Evolutionary conservation across 2,888 invertebrate genomes (phyloP).

Genomic region (Entomobrya multifasciata): DNA sequence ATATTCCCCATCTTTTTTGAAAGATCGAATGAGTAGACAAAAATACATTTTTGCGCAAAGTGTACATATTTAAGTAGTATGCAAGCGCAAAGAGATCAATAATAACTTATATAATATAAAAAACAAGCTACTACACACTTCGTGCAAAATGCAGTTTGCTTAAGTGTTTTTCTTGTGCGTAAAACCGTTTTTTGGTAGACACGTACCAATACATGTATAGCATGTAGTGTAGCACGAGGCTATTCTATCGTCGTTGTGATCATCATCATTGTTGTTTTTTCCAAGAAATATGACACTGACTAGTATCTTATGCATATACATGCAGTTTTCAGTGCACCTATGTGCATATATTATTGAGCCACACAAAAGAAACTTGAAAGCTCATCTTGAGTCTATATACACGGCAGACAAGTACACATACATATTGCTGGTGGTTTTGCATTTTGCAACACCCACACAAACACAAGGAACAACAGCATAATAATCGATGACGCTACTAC

Average conservation of each 20-base stretch:
- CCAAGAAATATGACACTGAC: background rate
- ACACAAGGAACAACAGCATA: slow-evolving; percentile 20
- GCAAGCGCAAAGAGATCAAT: too few relatives aligned
- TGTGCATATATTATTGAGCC: background rate
- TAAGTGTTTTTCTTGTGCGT: slow-evolving; percentile 4
- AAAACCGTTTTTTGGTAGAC: background rate
- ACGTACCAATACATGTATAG: background rate
- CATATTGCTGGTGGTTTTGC: background rate
- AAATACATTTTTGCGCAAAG: too few relatives aligned
- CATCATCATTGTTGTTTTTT: slow-evolving; percentile 41
- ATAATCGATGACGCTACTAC: slow-evolving; percentile 28
- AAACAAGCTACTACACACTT: background rate
- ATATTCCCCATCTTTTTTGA: too few relatives aligned
- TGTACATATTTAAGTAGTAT: too few relatives aligned
- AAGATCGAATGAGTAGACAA: too few relatives aligned
- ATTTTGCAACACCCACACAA: background rate
- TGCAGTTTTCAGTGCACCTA: background rate
- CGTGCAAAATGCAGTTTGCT: slow-evolving; percentile 33
- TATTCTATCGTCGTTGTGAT: background rate
- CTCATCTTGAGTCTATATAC: too few relatives aligned
- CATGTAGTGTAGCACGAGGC: background rate
- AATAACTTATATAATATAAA: too few relatives aligned
- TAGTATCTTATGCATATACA: too few relatives aligned
- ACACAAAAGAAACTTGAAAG: background rate
- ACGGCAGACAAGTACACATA: too few relatives aligned